Conservation (phyloP, 2,888 invertebrate species). For the Maniola hyperantus region DNA sequence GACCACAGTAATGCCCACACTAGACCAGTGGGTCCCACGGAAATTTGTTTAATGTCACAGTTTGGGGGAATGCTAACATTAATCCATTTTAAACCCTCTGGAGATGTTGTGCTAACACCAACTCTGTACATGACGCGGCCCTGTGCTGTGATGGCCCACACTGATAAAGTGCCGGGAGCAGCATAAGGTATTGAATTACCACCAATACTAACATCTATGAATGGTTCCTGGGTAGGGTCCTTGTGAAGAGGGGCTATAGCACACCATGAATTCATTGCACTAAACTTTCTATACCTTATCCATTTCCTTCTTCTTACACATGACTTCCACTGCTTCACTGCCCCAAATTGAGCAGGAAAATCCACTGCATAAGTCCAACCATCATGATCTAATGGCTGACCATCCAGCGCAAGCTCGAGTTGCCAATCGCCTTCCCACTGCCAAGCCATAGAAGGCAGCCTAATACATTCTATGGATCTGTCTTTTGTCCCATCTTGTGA, state of each 20-base stretch:
- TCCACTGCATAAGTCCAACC: constrained; percentile 97
- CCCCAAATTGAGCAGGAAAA: constrained; percentile 92
- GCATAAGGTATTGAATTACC: constrained; percentile 92
- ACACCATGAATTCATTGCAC: constrained; percentile 96
- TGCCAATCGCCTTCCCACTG: constrained; percentile 98
- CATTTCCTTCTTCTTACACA: constrained; percentile 95
- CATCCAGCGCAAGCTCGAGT: constrained; percentile 91
- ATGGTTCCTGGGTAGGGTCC: constrained; percentile 95
- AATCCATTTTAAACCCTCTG: constrained; percentile 94
- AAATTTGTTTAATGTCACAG: constrained; percentile 92
- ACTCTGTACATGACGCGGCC: constrained; percentile 94
- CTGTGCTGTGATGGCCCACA: constrained; percentile 97
- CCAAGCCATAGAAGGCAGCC: constrained; percentile 97
- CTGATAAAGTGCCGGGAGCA: constrained; percentile 88
- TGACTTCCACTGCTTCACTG: constrained; percentile 93
- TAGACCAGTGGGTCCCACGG: constrained; percentile 92
- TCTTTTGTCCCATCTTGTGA: constrained; percentile 91
- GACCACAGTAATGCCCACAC: constrained; percentile 94
- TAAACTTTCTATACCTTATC: constrained; percentile 93
- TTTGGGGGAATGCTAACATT: constrained; percentile 89
- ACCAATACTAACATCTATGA: constrained; percentile 94
- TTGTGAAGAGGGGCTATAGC: constrained; percentile 94
- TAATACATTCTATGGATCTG: constrained; percentile 90
- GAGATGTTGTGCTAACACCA: constrained; percentile 88
- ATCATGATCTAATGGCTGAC: constrained; percentile 93